Percentiles rank a stretch among this genome's conserved stretches.
These are phyloP conservation scores for Eremophila alpestris DNA, from an alignment of 2,797 vertebrate genomes.

Conservation along the genomic window DNA sequence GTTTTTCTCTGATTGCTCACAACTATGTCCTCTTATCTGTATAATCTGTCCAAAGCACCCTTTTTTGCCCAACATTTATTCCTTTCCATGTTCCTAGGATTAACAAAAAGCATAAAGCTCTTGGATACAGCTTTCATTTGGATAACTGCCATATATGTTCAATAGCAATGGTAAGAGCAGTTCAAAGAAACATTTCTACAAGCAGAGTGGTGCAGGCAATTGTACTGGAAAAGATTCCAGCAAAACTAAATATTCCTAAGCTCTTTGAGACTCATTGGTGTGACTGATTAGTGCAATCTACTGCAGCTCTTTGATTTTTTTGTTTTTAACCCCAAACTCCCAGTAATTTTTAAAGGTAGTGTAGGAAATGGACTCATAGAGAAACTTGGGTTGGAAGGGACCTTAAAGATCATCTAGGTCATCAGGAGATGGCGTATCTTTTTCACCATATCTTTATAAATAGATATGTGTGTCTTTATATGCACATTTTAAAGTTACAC, in stretches of 20 bases:
- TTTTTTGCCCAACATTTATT: neutral
- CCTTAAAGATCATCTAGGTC: neutral
- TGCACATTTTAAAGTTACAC: neutral
- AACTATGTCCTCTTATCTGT: neutral
- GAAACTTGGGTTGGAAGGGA: neutral
- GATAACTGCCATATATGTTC: constrained; percentile 1
- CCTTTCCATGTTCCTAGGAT: neutral
- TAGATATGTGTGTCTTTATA: neutral
- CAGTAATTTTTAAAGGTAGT: neutral
- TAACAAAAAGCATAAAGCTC: constrained; percentile 5
- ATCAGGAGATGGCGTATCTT: neutral
- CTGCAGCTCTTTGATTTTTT: neutral
- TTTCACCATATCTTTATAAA: neutral
- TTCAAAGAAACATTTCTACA: neutral
- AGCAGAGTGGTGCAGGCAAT: neutral
- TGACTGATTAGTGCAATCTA: neutral
- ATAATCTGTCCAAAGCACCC: neutral
- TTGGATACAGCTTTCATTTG: neutral
- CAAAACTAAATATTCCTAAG: neutral
- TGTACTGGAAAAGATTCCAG: neutral
- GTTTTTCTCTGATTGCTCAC: neutral
- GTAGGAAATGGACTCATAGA: neutral
- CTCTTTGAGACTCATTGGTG: neutral
- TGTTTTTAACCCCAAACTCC: neutral
- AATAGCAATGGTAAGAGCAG: constrained; percentile 1